A percentile compares a stretch with the other conserved stretches of the same genome.
Conservation (phyloP, 2,797 vertebrate genomes). For the Hyperoplus lanceolatus region DNA sequence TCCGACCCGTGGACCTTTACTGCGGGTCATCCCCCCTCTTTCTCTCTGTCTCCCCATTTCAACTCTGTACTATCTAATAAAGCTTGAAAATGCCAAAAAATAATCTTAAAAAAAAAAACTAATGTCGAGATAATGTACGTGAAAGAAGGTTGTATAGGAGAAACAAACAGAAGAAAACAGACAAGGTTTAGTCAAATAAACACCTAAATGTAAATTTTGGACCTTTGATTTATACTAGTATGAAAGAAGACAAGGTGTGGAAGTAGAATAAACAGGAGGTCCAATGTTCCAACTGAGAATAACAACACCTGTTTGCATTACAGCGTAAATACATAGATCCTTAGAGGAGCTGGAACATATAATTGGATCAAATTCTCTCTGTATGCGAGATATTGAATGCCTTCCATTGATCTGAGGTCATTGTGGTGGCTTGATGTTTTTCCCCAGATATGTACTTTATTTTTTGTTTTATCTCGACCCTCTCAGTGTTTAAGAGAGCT, state of each 20-base stretch:
- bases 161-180: too few species aligned
- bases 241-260: slow-evolving; percentile 13
- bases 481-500: slow-evolving; percentile 25
- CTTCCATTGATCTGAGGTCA: slow-evolving; percentile 40
- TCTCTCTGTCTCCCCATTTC: too few species aligned
- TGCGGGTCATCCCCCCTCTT: too few species aligned
- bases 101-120: too few species aligned
- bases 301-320: slow-evolving; percentile 45
- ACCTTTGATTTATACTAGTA: background rate
- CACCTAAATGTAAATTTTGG: too few species aligned
- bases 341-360: slow-evolving; percentile 13
- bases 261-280: slow-evolving; percentile 23
- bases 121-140: too few species aligned
- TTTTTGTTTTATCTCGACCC: slow-evolving; percentile 12
- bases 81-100: too few species aligned
- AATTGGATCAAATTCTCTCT: slow-evolving; percentile 22
- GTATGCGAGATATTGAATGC: slow-evolving; percentile 42
- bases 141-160: too few species aligned
- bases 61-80: too few species aligned
- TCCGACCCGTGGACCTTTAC: too few species aligned
- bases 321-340: slow-evolving; percentile 34
- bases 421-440: slow-evolving; percentile 37
- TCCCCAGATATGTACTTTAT: slow-evolving; percentile 7
- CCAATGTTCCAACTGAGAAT: slow-evolving; percentile 16
- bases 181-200: too few species aligned